Percentiles rank a stretch among this genome's conserved stretches.
phyloP scores from a whole-genome alignment of 2,797 vertebrate species.

The Urosaurus nigricauda region DNA sequence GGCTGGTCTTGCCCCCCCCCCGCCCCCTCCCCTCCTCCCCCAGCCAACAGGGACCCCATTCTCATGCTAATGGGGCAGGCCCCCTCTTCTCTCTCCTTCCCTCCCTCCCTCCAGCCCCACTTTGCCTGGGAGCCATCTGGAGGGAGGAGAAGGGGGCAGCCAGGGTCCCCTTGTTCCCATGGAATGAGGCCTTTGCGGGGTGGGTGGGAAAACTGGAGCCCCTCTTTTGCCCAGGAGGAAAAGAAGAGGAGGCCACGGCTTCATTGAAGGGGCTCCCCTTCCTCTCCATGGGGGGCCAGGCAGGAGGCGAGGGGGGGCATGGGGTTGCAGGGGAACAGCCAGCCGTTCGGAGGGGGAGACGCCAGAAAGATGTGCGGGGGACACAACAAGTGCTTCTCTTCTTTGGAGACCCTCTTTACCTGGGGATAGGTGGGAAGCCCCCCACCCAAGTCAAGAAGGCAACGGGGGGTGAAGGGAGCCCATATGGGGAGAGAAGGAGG shows the following conservation, averaged over 20 bases:
- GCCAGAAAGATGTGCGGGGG: not conserved
- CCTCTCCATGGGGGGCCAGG: no score
- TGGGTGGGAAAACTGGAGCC: not conserved
- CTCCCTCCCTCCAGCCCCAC: slow-evolving; percentile 38
- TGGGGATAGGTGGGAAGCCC: no score
- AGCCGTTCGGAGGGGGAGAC: no score
- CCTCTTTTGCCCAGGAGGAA: no score
- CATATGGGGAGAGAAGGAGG: not conserved
- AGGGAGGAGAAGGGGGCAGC: slow-evolving; percentile 3
- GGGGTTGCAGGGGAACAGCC: no score
- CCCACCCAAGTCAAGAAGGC: no score
- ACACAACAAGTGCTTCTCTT: no score
- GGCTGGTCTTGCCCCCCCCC: slow-evolving; percentile 10
- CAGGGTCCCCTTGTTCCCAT: slow-evolving; percentile 12
- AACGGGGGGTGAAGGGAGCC: no score
- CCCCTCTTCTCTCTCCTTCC: slow-evolving; percentile 8
- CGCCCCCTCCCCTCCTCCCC: slow-evolving; percentile 67
- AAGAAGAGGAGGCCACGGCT: not conserved
- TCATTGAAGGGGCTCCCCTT: not conserved
- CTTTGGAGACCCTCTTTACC: no score
- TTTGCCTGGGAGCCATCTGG: slow-evolving; percentile 67
- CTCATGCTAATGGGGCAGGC: slow-evolving; percentile 77
- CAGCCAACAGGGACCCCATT: slow-evolving; percentile 65
- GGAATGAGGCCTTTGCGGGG: not conserved
- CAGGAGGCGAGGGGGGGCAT: not conserved